Base-by-base conservation (phyloP, 1,140 invertebrate species). In the Cardiocondyla obscurior region DNA sequence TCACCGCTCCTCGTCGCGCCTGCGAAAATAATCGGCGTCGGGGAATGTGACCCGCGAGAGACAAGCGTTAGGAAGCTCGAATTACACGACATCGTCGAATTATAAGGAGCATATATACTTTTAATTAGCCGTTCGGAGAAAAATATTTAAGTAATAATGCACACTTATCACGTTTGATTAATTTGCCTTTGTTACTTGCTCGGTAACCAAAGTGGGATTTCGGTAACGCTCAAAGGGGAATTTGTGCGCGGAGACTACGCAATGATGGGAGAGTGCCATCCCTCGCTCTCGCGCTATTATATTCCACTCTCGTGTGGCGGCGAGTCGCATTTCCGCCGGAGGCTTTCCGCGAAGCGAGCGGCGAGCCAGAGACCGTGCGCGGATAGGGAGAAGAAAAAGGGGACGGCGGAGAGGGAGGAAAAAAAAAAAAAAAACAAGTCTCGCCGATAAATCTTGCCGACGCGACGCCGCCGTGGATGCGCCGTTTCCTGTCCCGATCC, bases 261-360 rank as follows among this genome's bases (percentile, higher is more conserved):
- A 28, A 72, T n/a, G 67, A 36, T 0, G 22, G 14, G 7, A 81
- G 77, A 77, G 60, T n/a, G n/a, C 64, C 69, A 72, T 57, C 51
- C 65, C 22, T 79, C 74, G 60, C 22, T 60, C 28, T 62, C 12
- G 36, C 16, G 55, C 77, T 70, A 81, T 73, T 70, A 81, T 81
- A 79, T 79, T 79, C 74, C 74, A 79, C 74, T 79, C 74, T 79
- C 74, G 74, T 79, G 46, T 79, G 64, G 62, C 74, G 74, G 74
- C 74, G 74, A 60, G 74, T 79, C 74, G 74, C 74, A 55, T 79
- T 79, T 79, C 74, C 74, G 74, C 74, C 74, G 74, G 62, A 55
- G 74, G 74, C 74, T 69, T 79, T 79, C 74, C 74, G 77, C 77
- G 77, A 81, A 81, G 67, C 64, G 65, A 53, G 22, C 25, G 25